Base-by-base conservation (phyloP, 2,797 vertebrate species). In the Pteropus rufus region DNA sequence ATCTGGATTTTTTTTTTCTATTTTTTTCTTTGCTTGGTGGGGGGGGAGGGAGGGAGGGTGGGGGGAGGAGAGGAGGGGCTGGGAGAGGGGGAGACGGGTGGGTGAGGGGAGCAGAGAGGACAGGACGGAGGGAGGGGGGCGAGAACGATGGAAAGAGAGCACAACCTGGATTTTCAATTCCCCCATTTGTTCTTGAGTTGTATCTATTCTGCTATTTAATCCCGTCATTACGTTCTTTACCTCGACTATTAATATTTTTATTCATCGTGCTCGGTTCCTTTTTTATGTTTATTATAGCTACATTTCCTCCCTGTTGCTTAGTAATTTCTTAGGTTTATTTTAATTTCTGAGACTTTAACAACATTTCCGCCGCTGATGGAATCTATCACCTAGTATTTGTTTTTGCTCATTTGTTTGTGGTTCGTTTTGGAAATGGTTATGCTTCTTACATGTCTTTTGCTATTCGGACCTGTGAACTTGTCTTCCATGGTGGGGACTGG, bases 21-120 rank as follows among this genome's bases (percentile, higher is more conserved):
- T 34, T 15, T 49, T 49, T 49, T 49, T 49, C 46, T 49, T 49
- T 49, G 46, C 46, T 49, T 15, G 98, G 97, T 34, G 34, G 98
- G 98, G 99, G 99, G 98, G 98, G 98, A 96, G 97, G 94, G 92
- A 94, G 97, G 97, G 31, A 44, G 67, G 67, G 79, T 65, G 96
- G 97, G 96, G 97, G 79, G 93, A 85, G 94, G 94, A 26, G 89
- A 64, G 92, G 93, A 92, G 96, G 97, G 56, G 97, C 96, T 29
- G 97, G 96, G 18, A 92, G 97, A 89, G 44, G 98, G 98, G 96
- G 98, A 89, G 97, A 96, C 98, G 98, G 98, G 98, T 94, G 56
- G 96, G 87, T 98, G 98, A 76, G 97, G 96, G 97, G 97, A 95
- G 75, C 76, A n/a, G 75, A 75, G 96, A 84, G 34, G 67, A 86